Conservation (phyloP, 2,113 vertebrate species). For the Semnornis frantzii region DNA sequence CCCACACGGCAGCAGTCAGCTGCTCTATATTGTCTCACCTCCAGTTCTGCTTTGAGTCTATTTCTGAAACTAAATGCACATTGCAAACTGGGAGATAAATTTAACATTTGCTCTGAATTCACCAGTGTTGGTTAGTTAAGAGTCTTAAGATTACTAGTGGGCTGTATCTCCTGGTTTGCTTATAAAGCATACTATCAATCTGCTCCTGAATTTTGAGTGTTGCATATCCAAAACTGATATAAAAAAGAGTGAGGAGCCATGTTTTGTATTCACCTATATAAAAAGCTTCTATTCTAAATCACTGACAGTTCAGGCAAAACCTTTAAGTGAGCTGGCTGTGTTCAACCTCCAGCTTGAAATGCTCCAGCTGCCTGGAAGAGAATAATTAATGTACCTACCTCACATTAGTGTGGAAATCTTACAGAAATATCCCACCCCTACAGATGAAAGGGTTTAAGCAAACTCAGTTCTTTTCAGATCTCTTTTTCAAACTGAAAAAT, state of each 20-base stretch:
- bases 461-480: not conserved
- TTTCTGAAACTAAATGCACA: not conserved
- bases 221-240: not conserved
- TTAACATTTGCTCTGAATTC: not conserved
- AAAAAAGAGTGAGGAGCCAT: not conserved
- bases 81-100: not conserved
- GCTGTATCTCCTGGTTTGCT: not conserved
- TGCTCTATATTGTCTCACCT: not conserved
- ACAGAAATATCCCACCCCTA: not conserved
- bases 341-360: not conserved
- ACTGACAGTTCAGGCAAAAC: not conserved
- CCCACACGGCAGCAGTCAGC: not conserved
- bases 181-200: not conserved
- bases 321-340: not conserved
- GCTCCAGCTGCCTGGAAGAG: not conserved
- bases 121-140: not conserved
- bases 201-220: not conserved
- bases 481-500: constrained; percentile 16
- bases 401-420: not conserved
- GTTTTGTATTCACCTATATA: not conserved
- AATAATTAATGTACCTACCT: not conserved
- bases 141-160: not conserved
- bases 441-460: not conserved
- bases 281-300: not conserved
- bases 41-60: not conserved